A percentile compares a stretch with the other conserved stretches of the same genome.
Conservation (phyloP, 2,113 vertebrate species). For the Protomyctophum bolini region DNA sequence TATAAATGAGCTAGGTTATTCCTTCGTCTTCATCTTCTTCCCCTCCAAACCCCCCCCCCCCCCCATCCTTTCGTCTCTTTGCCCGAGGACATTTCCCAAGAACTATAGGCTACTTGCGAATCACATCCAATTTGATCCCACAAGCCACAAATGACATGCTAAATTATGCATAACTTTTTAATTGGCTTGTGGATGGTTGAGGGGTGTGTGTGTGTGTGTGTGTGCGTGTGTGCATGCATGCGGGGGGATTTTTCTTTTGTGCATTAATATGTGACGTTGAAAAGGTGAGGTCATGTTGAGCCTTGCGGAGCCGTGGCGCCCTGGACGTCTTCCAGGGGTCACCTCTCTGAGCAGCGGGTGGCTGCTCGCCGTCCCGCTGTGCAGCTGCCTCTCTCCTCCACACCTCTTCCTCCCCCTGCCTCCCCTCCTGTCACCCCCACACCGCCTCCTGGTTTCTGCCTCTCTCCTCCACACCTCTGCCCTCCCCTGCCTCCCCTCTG, state of each 20-base stretch:
- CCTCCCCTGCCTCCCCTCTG: no score
- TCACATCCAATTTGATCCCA: constrained; percentile 66
- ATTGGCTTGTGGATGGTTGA: constrained; percentile 63
- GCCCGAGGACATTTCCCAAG: constrained; percentile 34
- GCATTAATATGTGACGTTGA: constrained; percentile 47
- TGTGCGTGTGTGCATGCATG: no score
- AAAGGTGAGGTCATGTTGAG: constrained; percentile 64
- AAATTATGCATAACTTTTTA: constrained; percentile 82
- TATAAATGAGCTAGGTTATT: background rate
- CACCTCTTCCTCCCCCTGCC: constrained; percentile 1
- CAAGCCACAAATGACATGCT: constrained; percentile 69
- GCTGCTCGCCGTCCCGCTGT: constrained; percentile 41
- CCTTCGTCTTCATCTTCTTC: background rate
- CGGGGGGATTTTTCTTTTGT: constrained; percentile 21
- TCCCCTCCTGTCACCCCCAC: constrained; percentile 1
- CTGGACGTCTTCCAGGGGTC: constrained; percentile 64
- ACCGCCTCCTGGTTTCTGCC: constrained; percentile 33
- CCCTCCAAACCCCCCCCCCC: no score
- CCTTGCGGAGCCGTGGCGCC: constrained; percentile 26
- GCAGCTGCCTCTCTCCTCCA: constrained; percentile 24
- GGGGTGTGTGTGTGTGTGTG: no score
- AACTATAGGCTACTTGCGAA: constrained; percentile 48
- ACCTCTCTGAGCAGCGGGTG: constrained; percentile 39
- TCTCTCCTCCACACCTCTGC: no score
- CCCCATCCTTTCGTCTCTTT: constrained; percentile 16